These are phyloP conservation scores for Monochamus alternatus DNA, from an alignment of 2,888 invertebrate species.

Conservation along the genomic window DNA sequence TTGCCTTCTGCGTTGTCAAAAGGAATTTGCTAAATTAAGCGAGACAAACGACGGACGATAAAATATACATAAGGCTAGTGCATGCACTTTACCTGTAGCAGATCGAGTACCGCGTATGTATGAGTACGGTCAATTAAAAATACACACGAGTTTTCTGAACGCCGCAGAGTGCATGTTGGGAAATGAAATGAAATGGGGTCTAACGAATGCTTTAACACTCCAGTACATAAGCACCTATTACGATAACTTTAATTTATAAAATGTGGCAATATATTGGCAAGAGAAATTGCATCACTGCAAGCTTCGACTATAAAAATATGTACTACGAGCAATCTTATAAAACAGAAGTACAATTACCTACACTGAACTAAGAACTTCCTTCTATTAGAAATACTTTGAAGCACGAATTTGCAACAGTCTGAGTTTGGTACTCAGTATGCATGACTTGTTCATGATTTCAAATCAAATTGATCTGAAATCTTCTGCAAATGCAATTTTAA, in stretches of 20 bases:
- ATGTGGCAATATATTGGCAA: neutral
- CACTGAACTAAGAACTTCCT: no score
- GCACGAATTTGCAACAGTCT: no score
- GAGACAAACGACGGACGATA: constrained; percentile 40
- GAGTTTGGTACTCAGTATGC: no score
- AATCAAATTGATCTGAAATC: no score
- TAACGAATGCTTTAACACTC: neutral
- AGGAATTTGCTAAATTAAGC: constrained; percentile 43
- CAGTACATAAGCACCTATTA: constrained; percentile 1
- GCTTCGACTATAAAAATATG: no score
- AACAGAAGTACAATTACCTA: no score
- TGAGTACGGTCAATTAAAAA: constrained; percentile 23
- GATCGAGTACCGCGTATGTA: constrained; percentile 9
- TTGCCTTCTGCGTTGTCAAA: constrained; percentile 36
- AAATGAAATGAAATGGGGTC: constrained; percentile 20
- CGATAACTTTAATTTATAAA: neutral
- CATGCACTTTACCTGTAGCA: constrained; percentile 18
- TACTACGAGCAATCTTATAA: no score
- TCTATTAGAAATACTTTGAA: no score
- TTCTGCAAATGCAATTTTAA: no score
- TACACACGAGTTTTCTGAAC: constrained; percentile 18
- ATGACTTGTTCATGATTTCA: no score
- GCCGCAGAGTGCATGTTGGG: neutral
- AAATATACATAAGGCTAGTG: constrained; percentile 27
- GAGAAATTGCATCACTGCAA: neutral